Conservation (phyloP, 2,113 vertebrate genomes). For the Neotoma lepida region DNA sequence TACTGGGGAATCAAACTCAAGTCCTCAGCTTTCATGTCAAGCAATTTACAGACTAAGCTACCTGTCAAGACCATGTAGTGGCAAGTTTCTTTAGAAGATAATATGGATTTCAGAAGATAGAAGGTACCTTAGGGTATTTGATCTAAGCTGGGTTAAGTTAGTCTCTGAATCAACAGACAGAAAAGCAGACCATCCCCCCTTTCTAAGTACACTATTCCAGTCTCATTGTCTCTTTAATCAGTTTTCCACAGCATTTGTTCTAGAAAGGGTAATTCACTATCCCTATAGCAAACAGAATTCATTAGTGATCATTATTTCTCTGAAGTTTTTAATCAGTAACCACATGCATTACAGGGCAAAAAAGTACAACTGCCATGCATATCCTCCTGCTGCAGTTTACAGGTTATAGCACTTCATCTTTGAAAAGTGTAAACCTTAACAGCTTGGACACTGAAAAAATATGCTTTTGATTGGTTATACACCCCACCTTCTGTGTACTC, state of each 20-base stretch:
- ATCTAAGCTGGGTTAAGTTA: conserved; percentile 22
- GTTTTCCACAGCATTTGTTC: conserved; percentile 71
- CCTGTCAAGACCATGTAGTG: not conserved
- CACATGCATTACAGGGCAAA: conserved; percentile 73
- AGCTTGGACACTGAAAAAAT: conserved; percentile 60
- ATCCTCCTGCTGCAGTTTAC: conserved; percentile 63
- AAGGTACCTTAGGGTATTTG: not conserved
- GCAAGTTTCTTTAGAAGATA: not conserved
- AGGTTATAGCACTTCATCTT: conserved; percentile 43
- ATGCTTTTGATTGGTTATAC: conserved; percentile 32
- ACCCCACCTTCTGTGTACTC: not conserved
- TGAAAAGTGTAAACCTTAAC: conserved; percentile 35
- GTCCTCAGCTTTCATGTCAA: not conserved
- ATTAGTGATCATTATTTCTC: conserved; percentile 78
- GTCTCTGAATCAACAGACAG: conserved; percentile 25
- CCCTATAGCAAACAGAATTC: conserved; percentile 78
- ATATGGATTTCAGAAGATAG: conserved; percentile 11
- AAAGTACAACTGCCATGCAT: conserved; percentile 69
- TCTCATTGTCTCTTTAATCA: conserved; percentile 58
- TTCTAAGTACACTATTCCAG: conserved; percentile 40
- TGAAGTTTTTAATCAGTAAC: conserved; percentile 80
- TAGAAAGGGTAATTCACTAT: conserved; percentile 74
- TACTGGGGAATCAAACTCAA: not conserved
- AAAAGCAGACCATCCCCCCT: conserved; percentile 20
- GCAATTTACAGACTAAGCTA: not conserved